These are phyloP conservation scores for Hippocampus zosterae DNA, from an alignment of 2,113 vertebrate genomes.

Conservation along the genomic window DNA sequence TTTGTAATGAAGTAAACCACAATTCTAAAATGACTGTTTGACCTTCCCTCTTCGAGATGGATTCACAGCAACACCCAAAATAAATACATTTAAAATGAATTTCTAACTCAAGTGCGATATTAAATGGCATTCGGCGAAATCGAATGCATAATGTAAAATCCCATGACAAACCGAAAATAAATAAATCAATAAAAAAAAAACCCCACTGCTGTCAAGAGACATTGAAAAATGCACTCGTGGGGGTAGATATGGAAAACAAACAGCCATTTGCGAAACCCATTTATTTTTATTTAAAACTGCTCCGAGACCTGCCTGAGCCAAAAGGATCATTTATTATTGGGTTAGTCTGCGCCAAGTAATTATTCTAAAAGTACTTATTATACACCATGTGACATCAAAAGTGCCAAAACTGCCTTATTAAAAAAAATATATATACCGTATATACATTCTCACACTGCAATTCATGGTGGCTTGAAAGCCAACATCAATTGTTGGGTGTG, in stretches of 20 bases:
- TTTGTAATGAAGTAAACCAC: too few relatives aligned
- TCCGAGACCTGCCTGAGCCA: constrained; percentile 65
- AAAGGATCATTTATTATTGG: constrained; percentile 67
- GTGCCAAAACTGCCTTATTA: constrained; percentile 5
- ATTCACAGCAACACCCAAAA: too few relatives aligned
- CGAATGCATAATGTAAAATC: neutral
- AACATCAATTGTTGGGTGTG: constrained; percentile 5
- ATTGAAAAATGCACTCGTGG: constrained; percentile 53
- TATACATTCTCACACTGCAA: too few relatives aligned
- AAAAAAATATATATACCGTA: too few relatives aligned
- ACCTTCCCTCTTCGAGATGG: too few relatives aligned
- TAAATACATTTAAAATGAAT: too few relatives aligned
- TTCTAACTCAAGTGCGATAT: too few relatives aligned
- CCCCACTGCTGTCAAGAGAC: constrained; percentile 14
- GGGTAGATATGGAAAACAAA: constrained; percentile 12
- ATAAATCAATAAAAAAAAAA: neutral
- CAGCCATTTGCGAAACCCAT: constrained; percentile 54
- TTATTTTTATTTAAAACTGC: constrained; percentile 63
- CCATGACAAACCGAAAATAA: too few relatives aligned
- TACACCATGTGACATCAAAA: constrained; percentile 53
- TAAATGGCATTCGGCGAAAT: too few relatives aligned
- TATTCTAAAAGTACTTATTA: constrained; percentile 62
- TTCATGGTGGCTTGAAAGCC: neutral
- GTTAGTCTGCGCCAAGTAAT: constrained; percentile 63
- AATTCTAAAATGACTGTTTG: too few relatives aligned